Base-by-base conservation (phyloP, 2,113 vertebrate genomes). In the Phycodurus eques region DNA sequence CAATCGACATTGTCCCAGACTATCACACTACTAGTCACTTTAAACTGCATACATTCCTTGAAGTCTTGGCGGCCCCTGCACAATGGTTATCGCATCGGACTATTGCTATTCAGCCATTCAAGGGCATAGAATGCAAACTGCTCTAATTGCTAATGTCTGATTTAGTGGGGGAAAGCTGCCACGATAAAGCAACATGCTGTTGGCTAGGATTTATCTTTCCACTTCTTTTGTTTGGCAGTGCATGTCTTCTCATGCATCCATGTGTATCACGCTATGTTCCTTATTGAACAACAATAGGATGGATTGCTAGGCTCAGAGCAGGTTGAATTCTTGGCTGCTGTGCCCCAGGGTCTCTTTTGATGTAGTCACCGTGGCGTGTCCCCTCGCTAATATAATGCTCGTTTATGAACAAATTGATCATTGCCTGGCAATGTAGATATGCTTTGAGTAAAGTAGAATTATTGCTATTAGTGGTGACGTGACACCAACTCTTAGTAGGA, bases 211-310 rank as follows among this genome's bases (percentile, higher is more conserved):
- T 85, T 85, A 76, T 79, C 79, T 73, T 57, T 80, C 67, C 59
- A 60, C 75, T 78, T 85, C 80, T 80, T 88, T 88, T 86, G 80
- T 89, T 67, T 76, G 33, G 71, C 75, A 51, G 72, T 70, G 65
- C 74, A 73, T 67, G 67, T 84, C 68, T 77, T 60, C 72, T 84
- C 70, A 81, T 80, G 87, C 85, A 82, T 82, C 77, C 79, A 75
- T 81, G 82, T 80, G 74, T 82, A 87, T 82, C 77, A 57, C 70
- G 83, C 73, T 68, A 70, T 76, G 82, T 87, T 82, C 75, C 82
- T 89, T 88, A 88, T 79, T 85, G 72, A 88, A 88, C 85, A 79
- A 83, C 85, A 85, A 79, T 83, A 78, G 67, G 62, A 77, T 76
- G 74, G 74, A 84, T 78, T 72, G 76, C 61, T 77, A 79, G 80